Evolutionary conservation across 2,888 invertebrate species (phyloP).

Genomic region (Platycnemis pennipes): DNA sequence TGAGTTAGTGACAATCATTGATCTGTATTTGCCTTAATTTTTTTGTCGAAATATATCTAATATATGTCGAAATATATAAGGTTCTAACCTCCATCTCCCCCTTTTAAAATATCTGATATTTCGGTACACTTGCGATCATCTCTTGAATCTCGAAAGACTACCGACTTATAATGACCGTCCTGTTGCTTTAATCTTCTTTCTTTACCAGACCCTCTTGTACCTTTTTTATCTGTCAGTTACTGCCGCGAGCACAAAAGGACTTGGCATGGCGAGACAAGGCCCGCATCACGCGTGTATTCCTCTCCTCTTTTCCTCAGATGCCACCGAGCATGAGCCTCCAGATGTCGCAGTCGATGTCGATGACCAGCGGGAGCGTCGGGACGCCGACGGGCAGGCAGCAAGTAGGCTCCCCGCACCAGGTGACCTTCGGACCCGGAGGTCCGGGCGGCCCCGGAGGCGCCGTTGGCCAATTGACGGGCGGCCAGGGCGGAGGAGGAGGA

Average conservation of each 20-base stretch:
- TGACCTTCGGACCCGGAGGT: conserved; percentile 40
- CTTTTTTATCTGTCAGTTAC: no score
- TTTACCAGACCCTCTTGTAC: no score
- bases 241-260: not conserved
- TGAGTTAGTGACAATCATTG: no score
- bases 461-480: conserved; percentile 36
- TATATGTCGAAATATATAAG: no score
- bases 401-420: conserved; percentile 63
- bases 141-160: no score
- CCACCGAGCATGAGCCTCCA: conserved; percentile 79
- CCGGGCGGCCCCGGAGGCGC: not conserved
- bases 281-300: not conserved
- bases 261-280: not conserved
- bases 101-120: no score
- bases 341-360: conserved; percentile 78
- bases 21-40: no score
- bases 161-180: no score
- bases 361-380: conserved; percentile 73
- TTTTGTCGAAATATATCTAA: no score
- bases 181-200: no score
- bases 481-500: not conserved
- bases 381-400: conserved; percentile 62
- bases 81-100: no score
- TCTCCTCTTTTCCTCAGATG: conserved; percentile 78
- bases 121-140: no score